A percentile compares a stretch with the other conserved stretches of the same genome.
Evolutionary conservation across 2,797 vertebrate genomes (phyloP).

Genomic region (Myripristis murdjan): DNA sequence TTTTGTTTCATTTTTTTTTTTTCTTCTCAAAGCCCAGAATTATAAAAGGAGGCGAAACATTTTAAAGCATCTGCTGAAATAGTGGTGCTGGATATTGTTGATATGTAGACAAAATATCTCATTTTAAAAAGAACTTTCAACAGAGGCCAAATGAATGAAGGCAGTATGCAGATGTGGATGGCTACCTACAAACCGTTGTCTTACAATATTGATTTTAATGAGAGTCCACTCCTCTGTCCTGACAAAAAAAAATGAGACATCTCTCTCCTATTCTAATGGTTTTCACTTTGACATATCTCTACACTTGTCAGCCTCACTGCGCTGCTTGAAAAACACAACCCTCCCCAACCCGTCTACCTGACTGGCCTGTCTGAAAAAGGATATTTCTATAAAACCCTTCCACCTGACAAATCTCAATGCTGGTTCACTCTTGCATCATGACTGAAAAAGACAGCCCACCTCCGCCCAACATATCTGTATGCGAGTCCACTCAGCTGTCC

Average conservation of each 20-base stretch:
- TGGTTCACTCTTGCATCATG: conserved; percentile 36
- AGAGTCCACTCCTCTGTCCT: background rate
- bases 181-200: background rate
- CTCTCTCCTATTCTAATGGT: conserved; percentile 18
- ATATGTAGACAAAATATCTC: background rate
- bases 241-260: conserved; percentile 43
- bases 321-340: conserved; percentile 46
- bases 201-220: conserved; percentile 17
- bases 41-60: conserved; percentile 14
- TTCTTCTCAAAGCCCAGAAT: background rate
- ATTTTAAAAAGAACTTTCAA: background rate
- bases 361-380: no score
- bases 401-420: conserved; percentile 38
- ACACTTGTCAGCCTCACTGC: conserved; percentile 7
- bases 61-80: conserved; percentile 12
- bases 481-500: conserved; percentile 1
- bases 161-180: no score
- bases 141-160: no score
- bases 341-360: conserved; percentile 58
- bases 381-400: no score
- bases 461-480: background rate
- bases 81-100: background rate
- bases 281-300: conserved; percentile 53
- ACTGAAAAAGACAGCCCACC: conserved; percentile 12
- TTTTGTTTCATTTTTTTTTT: conserved; percentile 1